Percentiles rank a stretch among this genome's conserved stretches.
Evolutionary conservation across 2,113 vertebrate genomes (phyloP).

Genomic region (Pantherophis guttatus): DNA sequence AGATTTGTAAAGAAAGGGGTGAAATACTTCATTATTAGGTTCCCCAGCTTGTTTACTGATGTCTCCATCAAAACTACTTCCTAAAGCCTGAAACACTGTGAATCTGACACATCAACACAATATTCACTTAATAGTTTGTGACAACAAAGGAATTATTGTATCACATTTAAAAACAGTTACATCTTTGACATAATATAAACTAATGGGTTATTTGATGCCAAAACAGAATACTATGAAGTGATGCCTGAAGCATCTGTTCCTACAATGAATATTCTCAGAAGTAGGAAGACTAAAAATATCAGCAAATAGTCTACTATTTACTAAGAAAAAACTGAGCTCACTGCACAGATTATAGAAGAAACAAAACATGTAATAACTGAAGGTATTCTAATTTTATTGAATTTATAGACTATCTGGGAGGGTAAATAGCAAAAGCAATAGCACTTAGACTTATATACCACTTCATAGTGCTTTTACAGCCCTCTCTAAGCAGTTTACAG

Average conservation of each 20-base stretch:
- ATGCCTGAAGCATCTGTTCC: neutral
- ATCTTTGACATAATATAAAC: slow-evolving; percentile 1
- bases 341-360: neutral
- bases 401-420: neutral
- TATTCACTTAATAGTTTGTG: neutral
- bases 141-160: neutral
- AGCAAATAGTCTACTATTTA: neutral
- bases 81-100: slow-evolving; percentile 20
- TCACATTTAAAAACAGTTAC: slow-evolving; percentile 17
- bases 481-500: too few relatives aligned
- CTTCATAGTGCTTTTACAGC: too few relatives aligned
- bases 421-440: neutral
- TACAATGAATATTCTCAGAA: slow-evolving; percentile 14
- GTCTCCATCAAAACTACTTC: neutral
- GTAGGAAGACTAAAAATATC: neutral
- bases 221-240: slow-evolving; percentile 16
- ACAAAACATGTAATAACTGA: slow-evolving; percentile 1
- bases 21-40: neutral
- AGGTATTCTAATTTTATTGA: neutral
- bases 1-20: slow-evolving; percentile 4
- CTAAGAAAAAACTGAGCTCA: neutral
- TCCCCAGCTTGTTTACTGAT: neutral
- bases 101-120: slow-evolving; percentile 17
- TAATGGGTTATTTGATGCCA: slow-evolving; percentile 6
- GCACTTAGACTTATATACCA: too few relatives aligned